A percentile compares a stretch with the other conserved stretches of the same genome.
These are phyloP conservation scores for Ariolimax columbianus DNA, from an alignment of 2,888 invertebrate species.

Conservation along the genomic window DNA sequence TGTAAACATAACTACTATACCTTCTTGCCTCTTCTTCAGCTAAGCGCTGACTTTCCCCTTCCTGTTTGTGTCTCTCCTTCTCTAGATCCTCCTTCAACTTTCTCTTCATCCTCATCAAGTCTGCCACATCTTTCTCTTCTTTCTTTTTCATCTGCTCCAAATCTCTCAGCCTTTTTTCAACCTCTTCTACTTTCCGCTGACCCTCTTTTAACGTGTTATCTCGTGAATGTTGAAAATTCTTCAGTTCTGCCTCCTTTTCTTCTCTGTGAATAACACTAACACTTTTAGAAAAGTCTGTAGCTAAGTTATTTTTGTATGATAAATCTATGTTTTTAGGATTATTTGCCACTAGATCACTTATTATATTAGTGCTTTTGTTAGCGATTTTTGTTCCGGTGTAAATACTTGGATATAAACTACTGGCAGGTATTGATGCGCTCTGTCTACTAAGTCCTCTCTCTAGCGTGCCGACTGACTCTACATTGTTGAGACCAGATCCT, in stretches of 20 bases:
- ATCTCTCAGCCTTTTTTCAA: conserved; percentile 57
- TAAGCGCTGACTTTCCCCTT: conserved; percentile 43
- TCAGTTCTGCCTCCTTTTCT: conserved; percentile 31
- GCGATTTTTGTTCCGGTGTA: background rate
- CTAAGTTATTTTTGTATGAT: conserved; percentile 41
- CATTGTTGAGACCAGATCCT: conserved; percentile 29
- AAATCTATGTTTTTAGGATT: conserved; percentile 30
- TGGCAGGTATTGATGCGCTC: background rate
- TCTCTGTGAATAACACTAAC: conserved; percentile 27
- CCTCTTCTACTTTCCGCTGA: conserved; percentile 42
- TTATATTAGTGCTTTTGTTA: conserved; percentile 50
- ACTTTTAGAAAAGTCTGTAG: conserved; percentile 20
- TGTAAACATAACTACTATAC: conserved; percentile 57
- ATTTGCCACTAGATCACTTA: conserved; percentile 19
- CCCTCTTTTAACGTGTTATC: background rate
- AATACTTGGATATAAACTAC: conserved; percentile 43
- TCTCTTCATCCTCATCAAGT: conserved; percentile 72
- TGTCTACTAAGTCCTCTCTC: background rate
- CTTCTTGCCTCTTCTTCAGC: conserved; percentile 64
- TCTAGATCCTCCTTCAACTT: conserved; percentile 64
- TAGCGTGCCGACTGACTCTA: background rate
- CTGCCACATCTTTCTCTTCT: conserved; percentile 71
- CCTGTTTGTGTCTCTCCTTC: conserved; percentile 51
- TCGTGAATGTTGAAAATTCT: conserved; percentile 12
- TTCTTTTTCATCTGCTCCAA: conserved; percentile 63